Evolutionary conservation across 2,888 invertebrate genomes (phyloP), one percentile per base, ranked within the genome.

Genomic region (Machimus rusticus): DNA sequence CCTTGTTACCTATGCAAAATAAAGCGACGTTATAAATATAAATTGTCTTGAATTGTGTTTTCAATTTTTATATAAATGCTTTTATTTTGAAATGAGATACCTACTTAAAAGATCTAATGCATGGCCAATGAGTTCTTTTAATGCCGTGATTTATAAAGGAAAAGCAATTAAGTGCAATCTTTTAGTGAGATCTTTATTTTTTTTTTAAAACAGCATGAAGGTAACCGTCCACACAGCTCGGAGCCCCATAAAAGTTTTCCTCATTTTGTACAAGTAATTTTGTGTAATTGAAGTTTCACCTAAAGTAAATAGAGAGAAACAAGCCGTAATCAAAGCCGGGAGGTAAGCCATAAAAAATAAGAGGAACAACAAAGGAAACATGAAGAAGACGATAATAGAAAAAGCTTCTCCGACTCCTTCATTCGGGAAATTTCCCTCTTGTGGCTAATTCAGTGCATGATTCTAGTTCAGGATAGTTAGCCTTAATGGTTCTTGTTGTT

Each of bases 381-480:
- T 66, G 76, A 34, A 76, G 85, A 74, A 74, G 74, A 85, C 43
- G 85, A 85, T 85, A 85, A 85, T 85, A 85, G 85, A 85, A 85
- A 78, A 85, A 74, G 39, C 74, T 85, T 85, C 85, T 43, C 28
- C 23, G 74, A 46, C 74, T 74, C 43, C 74, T 85, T 85, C 85
- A 85, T 85, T 85, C 85, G 74, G 85, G 43, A 78, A 86, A 86
- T 86, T 86, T 86, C 43, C 77, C 86, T 86, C 86, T 86, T 43
- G 86, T 86, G 86, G 77, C 78, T 86, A 86, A 79, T 86, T 86
- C 86, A 78, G 78, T 66, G 78, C 78, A 78, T 86, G 86, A 86
- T 86, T 86, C 31, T 86, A 86, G 77, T 86, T 66, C 43, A 74
- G 74, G 74, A 85, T 85, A 85, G 85, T 85, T 85, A 85, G 57